Percentiles rank a stretch among this genome's conserved stretches.
These are phyloP conservation scores for Popillia japonica DNA, from an alignment of 1,140 invertebrate species.

Conservation along the genomic window DNA sequence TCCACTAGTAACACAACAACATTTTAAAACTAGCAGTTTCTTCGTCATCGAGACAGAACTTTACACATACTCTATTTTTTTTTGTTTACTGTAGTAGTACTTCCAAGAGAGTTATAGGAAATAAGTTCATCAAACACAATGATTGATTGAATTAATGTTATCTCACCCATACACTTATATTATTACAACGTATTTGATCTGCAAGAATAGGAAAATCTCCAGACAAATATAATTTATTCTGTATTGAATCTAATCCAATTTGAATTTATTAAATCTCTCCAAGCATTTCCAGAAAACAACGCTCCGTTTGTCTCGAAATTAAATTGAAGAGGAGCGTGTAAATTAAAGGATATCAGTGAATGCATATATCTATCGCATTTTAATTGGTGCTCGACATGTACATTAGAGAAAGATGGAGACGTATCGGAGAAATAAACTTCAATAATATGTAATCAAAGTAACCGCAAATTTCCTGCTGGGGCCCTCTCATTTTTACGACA, in stretches of 20 bases:
- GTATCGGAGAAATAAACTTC: slow-evolving; percentile 42
- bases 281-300: neutral
- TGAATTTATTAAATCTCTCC: neutral
- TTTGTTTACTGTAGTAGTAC: too few species aligned
- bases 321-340: neutral
- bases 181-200: too few species aligned
- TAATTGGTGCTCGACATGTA: neutral
- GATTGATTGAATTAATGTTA: too few species aligned
- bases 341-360: neutral
- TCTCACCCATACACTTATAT: too few species aligned
- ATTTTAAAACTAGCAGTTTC: too few species aligned
- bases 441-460: slow-evolving; percentile 50
- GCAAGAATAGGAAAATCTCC: too few species aligned
- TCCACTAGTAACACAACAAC: too few species aligned
- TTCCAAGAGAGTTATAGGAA: too few species aligned
- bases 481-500: slow-evolving; percentile 42
- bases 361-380: neutral
- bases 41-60: too few species aligned
- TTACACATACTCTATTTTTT: too few species aligned
- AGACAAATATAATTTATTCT: neutral
- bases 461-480: slow-evolving; percentile 53
- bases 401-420: slow-evolving; percentile 46
- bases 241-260: neutral
- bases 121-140: too few species aligned
- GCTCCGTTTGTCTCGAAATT: neutral